Evolutionary conservation across 2,797 vertebrate genomes (phyloP).

Genomic region (Clarias fuscus): DNA sequence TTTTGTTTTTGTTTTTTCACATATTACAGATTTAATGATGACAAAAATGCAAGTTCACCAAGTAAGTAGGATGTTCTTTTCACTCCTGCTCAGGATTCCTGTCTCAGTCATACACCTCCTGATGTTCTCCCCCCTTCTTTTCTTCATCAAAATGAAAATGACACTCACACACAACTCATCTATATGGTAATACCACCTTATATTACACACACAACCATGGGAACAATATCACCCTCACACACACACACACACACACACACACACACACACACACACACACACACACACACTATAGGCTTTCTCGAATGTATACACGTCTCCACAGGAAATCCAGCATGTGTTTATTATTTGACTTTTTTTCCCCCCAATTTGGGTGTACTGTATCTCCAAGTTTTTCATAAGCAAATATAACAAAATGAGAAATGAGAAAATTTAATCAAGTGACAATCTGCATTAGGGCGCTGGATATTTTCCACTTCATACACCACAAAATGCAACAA

Average conservation of each 20-base stretch:
- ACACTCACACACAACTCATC: conserved; percentile 68
- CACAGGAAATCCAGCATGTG: neutral
- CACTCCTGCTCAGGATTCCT: neutral
- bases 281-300: conserved; percentile 28
- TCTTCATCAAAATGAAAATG: conserved; percentile 74
- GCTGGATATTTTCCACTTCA: conserved; percentile 17
- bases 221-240: conserved; percentile 17
- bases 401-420: conserved; percentile 14
- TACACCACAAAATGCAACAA: conserved; percentile 9
- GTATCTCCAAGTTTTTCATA: conserved; percentile 12
- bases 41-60: too few species aligned
- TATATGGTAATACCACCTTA: conserved; percentile 75
- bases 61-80: neutral
- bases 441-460: conserved; percentile 20
- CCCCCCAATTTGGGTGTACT: neutral
- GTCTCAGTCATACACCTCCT: conserved; percentile 52
- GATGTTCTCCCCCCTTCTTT: conserved; percentile 55
- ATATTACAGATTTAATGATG: too few species aligned
- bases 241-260: neutral
- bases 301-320: neutral
- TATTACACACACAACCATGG: conserved; percentile 51
- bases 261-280: too few species aligned
- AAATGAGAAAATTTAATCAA: neutral
- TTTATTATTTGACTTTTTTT: neutral
- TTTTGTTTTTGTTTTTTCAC: neutral